A percentile compares a stretch with the other conserved stretches of the same genome.
Evolutionary conservation across 2,113 vertebrate species (phyloP).

Genomic region (Callaeas wilsoni): DNA sequence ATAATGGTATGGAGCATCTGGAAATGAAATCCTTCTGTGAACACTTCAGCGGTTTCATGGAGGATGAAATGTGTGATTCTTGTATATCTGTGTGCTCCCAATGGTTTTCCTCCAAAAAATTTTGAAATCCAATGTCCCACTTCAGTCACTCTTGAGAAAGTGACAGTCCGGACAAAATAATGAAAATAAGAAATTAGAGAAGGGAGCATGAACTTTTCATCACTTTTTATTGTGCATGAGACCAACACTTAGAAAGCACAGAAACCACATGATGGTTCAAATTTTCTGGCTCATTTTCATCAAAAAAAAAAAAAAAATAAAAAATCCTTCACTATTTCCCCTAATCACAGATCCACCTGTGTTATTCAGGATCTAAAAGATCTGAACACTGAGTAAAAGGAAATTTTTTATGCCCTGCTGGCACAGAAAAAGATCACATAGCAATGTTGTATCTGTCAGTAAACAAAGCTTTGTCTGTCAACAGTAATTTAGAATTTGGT

Average conservation of each 20-base stretch:
- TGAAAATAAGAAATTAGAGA: not conserved
- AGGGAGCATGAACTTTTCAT: not conserved
- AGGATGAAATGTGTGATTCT: not conserved
- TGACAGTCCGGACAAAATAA: not conserved
- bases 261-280: not conserved
- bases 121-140: not conserved
- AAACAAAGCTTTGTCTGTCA: not conserved
- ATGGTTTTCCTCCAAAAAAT: not conserved
- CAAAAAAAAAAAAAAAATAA: not conserved
- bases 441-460: not conserved
- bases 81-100: too few relatives aligned
- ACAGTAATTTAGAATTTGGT: not conserved
- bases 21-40: not conserved
- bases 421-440: not conserved
- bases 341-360: not conserved
- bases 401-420: not conserved
- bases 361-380: not conserved
- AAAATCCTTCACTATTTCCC: not conserved
- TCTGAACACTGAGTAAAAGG: not conserved
- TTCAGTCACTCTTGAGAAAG: not conserved
- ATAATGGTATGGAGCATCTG: not conserved
- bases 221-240: not conserved
- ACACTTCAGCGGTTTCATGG: not conserved
- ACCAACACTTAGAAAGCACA: not conserved
- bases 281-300: not conserved